phyloP scores from a whole-genome alignment of 2,113 vertebrate genomes.

The Labrus mixtus region DNA sequence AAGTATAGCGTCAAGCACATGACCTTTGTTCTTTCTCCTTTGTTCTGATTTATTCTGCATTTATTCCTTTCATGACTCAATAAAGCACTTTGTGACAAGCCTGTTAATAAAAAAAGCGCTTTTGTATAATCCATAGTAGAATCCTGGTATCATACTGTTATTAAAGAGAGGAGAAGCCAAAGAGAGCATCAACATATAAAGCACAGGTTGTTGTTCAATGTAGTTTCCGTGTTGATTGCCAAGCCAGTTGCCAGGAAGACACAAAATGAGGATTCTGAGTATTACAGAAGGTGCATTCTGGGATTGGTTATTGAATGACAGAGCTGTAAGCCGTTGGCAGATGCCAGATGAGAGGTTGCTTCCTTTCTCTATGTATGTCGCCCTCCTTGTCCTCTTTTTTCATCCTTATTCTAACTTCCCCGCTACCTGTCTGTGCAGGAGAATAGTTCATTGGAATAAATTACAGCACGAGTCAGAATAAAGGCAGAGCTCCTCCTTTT shows the following conservation, averaged over 20 bases:
- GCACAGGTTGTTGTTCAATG: slow-evolving; percentile 15
- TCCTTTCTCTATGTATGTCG: slow-evolving; percentile 9
- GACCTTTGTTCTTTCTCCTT: background rate
- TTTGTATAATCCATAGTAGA: slow-evolving; percentile 29
- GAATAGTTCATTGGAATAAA: slow-evolving; percentile 60
- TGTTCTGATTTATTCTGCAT: slow-evolving; percentile 1
- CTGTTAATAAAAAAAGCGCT: slow-evolving; percentile 60
- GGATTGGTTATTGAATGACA: slow-evolving; percentile 35
- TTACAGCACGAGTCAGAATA: slow-evolving; percentile 49
- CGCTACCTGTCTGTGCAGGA: slow-evolving; percentile 40
- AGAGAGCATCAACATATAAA: slow-evolving; percentile 23
- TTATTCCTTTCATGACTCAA: slow-evolving; percentile 35
- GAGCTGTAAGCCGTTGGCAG: slow-evolving; percentile 29
- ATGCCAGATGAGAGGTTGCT: slow-evolving; percentile 33
- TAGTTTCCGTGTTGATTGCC: slow-evolving; percentile 54
- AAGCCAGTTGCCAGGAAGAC: slow-evolving; percentile 70
- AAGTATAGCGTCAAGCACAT: background rate
- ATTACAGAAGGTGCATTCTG: slow-evolving; percentile 56
- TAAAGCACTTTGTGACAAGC: slow-evolving; percentile 80
- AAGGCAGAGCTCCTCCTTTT: slow-evolving; percentile 69
- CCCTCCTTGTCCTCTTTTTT: slow-evolving; percentile 5
- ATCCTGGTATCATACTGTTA: slow-evolving; percentile 37
- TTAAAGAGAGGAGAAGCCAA: slow-evolving; percentile 31
- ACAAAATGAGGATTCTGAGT: slow-evolving; percentile 56
- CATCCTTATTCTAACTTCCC: background rate